Conservation (phyloP, 2,113 vertebrate genomes). For the Hypocryptadius cinnamomeus region DNA sequence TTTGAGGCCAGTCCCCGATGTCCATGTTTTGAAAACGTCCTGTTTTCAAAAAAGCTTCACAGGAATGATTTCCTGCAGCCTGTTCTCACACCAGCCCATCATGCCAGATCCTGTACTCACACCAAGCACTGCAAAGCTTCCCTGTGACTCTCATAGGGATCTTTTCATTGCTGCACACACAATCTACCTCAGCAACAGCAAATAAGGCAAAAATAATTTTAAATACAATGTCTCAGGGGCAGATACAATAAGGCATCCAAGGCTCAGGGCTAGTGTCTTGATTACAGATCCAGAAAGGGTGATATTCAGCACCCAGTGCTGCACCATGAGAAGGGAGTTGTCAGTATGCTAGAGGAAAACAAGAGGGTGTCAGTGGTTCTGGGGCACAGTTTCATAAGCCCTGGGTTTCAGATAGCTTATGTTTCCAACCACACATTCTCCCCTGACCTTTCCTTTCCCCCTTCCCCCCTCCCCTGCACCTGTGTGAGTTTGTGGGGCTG, state of each 20-base stretch:
- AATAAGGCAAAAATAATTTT: background rate
- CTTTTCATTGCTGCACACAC: background rate
- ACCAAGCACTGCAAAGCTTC: background rate
- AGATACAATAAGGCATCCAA: background rate
- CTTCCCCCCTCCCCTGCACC: background rate
- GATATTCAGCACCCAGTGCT: background rate
- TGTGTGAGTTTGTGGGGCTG: background rate
- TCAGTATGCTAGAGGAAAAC: background rate
- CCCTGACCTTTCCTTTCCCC: constrained; percentile 26
- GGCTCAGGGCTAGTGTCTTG: background rate
- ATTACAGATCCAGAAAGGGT: background rate
- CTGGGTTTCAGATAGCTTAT: background rate
- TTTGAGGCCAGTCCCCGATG: background rate
- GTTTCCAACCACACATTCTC: background rate
- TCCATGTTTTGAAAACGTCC: background rate
- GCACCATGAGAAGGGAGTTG: background rate
- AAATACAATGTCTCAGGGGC: background rate
- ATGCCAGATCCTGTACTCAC: fast-evolving
- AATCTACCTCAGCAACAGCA: background rate
- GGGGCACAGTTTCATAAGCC: background rate
- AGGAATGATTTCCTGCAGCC: background rate
- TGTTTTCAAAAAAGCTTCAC: background rate
- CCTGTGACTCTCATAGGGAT: fast-evolving
- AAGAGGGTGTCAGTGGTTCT: background rate
- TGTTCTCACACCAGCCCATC: background rate